These are phyloP conservation scores for Leuciscus idus DNA, from an alignment of 2,113 vertebrate genomes.

Conservation along the genomic window DNA sequence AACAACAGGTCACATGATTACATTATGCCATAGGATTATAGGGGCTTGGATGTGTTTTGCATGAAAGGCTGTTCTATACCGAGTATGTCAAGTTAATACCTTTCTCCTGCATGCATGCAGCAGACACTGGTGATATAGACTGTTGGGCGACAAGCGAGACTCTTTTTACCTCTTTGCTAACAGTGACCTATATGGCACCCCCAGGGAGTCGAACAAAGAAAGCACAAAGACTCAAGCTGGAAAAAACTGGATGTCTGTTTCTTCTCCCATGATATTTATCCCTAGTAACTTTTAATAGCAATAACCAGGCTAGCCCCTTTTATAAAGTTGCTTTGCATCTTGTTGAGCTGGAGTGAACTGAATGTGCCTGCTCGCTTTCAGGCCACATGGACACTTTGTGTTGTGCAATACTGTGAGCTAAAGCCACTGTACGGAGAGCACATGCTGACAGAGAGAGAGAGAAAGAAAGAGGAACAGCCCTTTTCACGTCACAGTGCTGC, in stretches of 20 bases:
- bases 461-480: slow-evolving; percentile 19
- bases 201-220: slow-evolving; percentile 38
- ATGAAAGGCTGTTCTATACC: slow-evolving; percentile 50
- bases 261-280: slow-evolving; percentile 6
- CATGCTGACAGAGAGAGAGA: slow-evolving; percentile 38
- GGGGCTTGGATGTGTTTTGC: slow-evolving; percentile 37
- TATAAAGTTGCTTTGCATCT: slow-evolving; percentile 42
- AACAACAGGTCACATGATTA: slow-evolving; percentile 41
- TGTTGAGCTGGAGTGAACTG: slow-evolving; percentile 22
- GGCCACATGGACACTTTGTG: slow-evolving; percentile 37
- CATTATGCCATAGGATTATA: slow-evolving; percentile 36
- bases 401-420: slow-evolving; percentile 64
- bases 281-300: slow-evolving; percentile 41
- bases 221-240: slow-evolving; percentile 51
- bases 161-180: slow-evolving; percentile 27
- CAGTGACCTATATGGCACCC: background rate
- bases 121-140: slow-evolving; percentile 24
- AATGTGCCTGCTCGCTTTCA: slow-evolving; percentile 44
- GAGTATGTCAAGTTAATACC: slow-evolving; percentile 19
- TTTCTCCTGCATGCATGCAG: slow-evolving; percentile 41
- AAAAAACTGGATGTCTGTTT: slow-evolving; percentile 37
- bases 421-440: slow-evolving; percentile 43
- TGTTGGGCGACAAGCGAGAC: slow-evolving; percentile 12
- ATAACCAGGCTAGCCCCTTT: slow-evolving; percentile 47
- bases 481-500: slow-evolving; percentile 46